These are phyloP conservation scores for Danio aesculapii DNA, from an alignment of 2,797 vertebrate genomes.

Conservation along the genomic window DNA sequence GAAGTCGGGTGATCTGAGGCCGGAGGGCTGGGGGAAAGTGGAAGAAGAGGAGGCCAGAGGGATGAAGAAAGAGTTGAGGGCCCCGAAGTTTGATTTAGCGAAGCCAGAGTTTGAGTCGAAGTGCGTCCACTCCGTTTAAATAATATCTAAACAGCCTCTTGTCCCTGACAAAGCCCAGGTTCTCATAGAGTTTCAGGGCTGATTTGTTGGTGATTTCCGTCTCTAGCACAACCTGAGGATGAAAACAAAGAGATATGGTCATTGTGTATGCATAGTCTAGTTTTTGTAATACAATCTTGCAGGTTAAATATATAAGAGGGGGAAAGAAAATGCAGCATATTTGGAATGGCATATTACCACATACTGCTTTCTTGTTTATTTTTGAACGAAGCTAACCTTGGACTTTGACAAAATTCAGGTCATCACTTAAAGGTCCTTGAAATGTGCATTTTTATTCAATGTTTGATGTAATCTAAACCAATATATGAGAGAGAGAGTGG, in stretches of 20 bases:
- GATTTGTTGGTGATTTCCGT: slow-evolving; percentile 99
- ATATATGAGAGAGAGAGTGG: too few species aligned
- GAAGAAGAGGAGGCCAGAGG: slow-evolving; percentile 50
- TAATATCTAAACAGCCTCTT: slow-evolving; percentile 99
- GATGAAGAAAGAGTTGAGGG: slow-evolving; percentile 46
- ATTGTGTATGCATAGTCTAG: neutral
- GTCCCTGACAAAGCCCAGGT: slow-evolving; percentile 99
- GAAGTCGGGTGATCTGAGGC: slow-evolving; percentile 49
- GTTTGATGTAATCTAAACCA: too few species aligned
- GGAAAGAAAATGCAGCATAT: neutral
- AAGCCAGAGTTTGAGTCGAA: slow-evolving; percentile 99
- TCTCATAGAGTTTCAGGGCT: slow-evolving; percentile 99
- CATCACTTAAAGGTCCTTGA: too few species aligned
- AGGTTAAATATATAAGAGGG: too few species aligned
- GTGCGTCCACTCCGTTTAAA: slow-evolving; percentile 99
- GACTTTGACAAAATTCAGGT: too few species aligned
- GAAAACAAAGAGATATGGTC: slow-evolving; percentile 40
- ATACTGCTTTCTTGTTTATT: neutral
- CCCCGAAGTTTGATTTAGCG: slow-evolving; percentile 78
- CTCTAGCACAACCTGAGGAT: slow-evolving; percentile 93
- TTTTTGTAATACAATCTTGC: neutral
- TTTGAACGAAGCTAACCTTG: too few species aligned
- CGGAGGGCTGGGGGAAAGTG: slow-evolving; percentile 23
- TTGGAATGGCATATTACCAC: neutral
- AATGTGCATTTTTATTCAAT: too few species aligned